Evolutionary conservation across 1,140 invertebrate genomes (phyloP).

Genomic region (Hesperophylax magnus): DNA sequence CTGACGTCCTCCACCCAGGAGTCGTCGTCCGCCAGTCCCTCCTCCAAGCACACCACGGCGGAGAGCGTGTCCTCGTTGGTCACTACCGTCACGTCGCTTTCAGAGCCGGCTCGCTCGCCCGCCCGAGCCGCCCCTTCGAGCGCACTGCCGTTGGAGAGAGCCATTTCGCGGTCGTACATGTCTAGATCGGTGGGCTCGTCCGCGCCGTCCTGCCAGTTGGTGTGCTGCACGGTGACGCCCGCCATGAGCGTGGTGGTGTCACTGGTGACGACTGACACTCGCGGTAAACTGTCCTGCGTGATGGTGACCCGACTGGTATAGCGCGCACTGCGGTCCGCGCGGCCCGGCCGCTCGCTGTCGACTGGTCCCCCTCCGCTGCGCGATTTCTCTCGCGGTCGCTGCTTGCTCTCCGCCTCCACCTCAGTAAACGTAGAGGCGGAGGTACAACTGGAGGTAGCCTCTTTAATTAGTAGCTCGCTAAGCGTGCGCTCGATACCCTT

Average conservation of each 20-base stretch:
- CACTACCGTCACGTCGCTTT: constrained; percentile 74
- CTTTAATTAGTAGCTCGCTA: constrained; percentile 71
- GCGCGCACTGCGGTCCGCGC: constrained; percentile 75
- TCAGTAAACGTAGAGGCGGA: no score
- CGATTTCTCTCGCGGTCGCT: constrained; percentile 66
- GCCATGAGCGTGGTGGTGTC: constrained; percentile 80
- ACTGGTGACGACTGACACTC: constrained; percentile 80
- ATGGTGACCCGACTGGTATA: constrained; percentile 91
- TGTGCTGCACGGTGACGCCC: constrained; percentile 72
- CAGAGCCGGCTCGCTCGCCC: constrained; percentile 56
- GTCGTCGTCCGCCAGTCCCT: constrained; percentile 88
- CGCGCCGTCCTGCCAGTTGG: constrained; percentile 61
- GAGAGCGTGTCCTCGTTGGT: constrained; percentile 77
- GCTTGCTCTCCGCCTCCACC: constrained; percentile 65
- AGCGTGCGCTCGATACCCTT: constrained; percentile 71
- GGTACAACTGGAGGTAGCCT: constrained; percentile 61
- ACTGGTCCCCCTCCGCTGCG: constrained; percentile 59
- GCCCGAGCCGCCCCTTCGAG: constrained; percentile 1
- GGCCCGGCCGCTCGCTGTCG: constrained; percentile 66
- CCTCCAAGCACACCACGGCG: constrained; percentile 83
- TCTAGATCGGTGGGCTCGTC: constrained; percentile 57
- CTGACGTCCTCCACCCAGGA: constrained; percentile 90
- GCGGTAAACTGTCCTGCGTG: constrained; percentile 76
- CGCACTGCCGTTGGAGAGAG: background rate
- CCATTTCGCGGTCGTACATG: constrained; percentile 61